Percentiles rank a stretch among this genome's conserved stretches.
phyloP scores from a whole-genome alignment of 2,113 vertebrate genomes.

The Podiceps cristatus region DNA sequence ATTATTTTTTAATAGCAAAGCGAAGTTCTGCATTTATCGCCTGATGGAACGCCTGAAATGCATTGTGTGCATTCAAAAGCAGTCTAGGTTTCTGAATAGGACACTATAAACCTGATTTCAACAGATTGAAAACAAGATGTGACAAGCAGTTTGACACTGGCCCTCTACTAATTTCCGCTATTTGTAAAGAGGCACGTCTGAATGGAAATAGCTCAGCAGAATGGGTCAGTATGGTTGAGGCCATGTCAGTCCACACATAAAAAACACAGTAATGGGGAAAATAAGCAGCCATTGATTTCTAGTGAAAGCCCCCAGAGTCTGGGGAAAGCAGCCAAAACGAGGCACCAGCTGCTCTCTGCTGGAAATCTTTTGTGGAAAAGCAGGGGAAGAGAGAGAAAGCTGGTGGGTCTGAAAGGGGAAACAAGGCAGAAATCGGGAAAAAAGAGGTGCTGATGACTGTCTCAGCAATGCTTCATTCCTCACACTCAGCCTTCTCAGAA shows the following conservation, averaged over 20 bases:
- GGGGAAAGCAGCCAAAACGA: constrained; percentile 80
- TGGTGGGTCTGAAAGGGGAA: constrained; percentile 67
- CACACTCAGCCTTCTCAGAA: constrained; percentile 51
- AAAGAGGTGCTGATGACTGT: constrained; percentile 53
- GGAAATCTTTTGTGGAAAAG: constrained; percentile 81
- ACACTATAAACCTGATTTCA: constrained; percentile 83
- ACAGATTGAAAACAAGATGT: constrained; percentile 89
- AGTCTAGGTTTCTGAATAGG: constrained; percentile 76
- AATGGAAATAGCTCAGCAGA: constrained; percentile 82
- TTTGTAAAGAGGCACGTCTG: constrained; percentile 82
- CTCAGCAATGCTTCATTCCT: constrained; percentile 46
- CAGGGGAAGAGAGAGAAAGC: constrained; percentile 67
- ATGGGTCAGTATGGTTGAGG: constrained; percentile 78
- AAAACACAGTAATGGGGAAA: constrained; percentile 72
- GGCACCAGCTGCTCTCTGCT: constrained; percentile 84
- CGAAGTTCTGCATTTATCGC: constrained; percentile 77
- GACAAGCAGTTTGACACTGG: constrained; percentile 86
- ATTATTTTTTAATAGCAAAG: constrained; percentile 84
- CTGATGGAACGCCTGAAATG: constrained; percentile 77
- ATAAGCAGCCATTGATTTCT: constrained; percentile 85
- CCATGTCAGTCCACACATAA: constrained; percentile 80
- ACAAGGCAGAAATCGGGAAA: constrained; percentile 59
- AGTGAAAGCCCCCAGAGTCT: constrained; percentile 74
- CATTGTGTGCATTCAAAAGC: constrained; percentile 80
- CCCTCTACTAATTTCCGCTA: constrained; percentile 85